Percentiles rank a stretch among this genome's conserved stretches.
Evolutionary conservation across 2,113 vertebrate species (phyloP).

Genomic region (Oncorhynchus mykiss): DNA sequence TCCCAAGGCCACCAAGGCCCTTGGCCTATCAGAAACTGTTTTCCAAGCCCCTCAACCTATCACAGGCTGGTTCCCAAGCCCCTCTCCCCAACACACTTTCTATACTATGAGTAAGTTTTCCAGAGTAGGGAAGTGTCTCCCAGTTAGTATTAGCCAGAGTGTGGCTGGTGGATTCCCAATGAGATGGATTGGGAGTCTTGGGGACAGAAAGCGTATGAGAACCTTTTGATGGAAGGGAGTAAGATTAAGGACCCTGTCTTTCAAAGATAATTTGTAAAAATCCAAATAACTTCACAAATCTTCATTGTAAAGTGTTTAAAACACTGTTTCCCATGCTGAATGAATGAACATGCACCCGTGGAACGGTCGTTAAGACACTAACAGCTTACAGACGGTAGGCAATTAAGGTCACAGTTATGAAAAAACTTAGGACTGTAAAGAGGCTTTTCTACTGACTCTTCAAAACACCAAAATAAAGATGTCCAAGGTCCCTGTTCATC

Average conservation of each 20-base stretch:
- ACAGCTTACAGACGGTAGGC: too few species aligned
- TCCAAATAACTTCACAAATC: too few species aligned
- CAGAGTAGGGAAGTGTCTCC: background rate
- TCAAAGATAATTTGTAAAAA: too few species aligned
- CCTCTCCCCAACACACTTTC: background rate
- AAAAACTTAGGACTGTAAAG: too few species aligned
- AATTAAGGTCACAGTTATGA: too few species aligned
- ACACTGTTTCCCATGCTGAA: too few species aligned
- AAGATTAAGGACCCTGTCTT: slow-evolving; percentile 12
- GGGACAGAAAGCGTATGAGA: slow-evolving; percentile 45
- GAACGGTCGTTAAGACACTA: too few species aligned
- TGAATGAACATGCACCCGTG: too few species aligned
- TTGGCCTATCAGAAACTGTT: background rate
- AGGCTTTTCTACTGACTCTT: too few species aligned
- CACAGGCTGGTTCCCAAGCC: background rate
- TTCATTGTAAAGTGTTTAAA: too few species aligned
- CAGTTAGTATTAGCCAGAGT: background rate
- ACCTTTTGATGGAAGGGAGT: slow-evolving; percentile 50
- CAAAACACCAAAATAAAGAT: too few species aligned
- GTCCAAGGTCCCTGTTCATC: too few species aligned
- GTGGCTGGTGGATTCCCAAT: background rate
- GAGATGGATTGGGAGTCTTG: slow-evolving; percentile 53
- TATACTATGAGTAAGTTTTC: background rate
- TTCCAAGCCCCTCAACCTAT: background rate
- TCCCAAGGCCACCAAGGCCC: background rate